Evolutionary conservation across 2,113 vertebrate genomes (phyloP).

Genomic region (Piaya cayana): DNA sequence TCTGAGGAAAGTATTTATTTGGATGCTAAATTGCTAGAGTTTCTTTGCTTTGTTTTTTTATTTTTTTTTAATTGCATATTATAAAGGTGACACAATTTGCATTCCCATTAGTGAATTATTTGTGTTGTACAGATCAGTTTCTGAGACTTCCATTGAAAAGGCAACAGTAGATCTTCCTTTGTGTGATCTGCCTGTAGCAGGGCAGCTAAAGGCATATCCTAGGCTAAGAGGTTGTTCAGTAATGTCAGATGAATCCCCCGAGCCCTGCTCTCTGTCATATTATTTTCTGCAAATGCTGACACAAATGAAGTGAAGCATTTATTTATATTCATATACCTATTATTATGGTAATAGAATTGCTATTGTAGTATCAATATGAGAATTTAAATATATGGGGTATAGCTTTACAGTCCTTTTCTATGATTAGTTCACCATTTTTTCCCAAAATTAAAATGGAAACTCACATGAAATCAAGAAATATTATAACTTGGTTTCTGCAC

Average conservation of each 20-base stretch:
- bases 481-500: background rate
- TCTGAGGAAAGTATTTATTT: background rate
- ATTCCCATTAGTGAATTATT: slow-evolving; percentile 20
- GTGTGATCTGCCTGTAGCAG: slow-evolving; percentile 47
- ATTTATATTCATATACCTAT: slow-evolving; percentile 69
- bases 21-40: background rate
- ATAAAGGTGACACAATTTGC: slow-evolving; percentile 38
- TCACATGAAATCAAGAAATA: background rate
- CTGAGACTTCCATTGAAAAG: slow-evolving; percentile 23
- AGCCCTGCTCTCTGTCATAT: slow-evolving; percentile 70
- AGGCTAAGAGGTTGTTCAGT: slow-evolving; percentile 56
- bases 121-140: slow-evolving; percentile 8
- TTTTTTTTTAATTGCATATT: background rate
- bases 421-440: background rate
- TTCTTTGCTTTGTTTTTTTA: background rate
- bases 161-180: slow-evolving; percentile 51
- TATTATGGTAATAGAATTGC: slow-evolving; percentile 71
- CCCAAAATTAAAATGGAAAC: background rate
- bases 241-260: slow-evolving; percentile 74
- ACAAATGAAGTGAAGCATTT: slow-evolving; percentile 77
- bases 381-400: slow-evolving; percentile 31
- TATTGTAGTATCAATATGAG: slow-evolving; percentile 68
- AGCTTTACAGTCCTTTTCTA: background rate
- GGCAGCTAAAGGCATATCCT: slow-evolving; percentile 50
- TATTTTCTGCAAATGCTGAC: slow-evolving; percentile 78